A percentile compares a stretch with the other conserved stretches of the same genome.
Conservation (phyloP, 2,888 invertebrate species). For the Melipona beecheii region DNA sequence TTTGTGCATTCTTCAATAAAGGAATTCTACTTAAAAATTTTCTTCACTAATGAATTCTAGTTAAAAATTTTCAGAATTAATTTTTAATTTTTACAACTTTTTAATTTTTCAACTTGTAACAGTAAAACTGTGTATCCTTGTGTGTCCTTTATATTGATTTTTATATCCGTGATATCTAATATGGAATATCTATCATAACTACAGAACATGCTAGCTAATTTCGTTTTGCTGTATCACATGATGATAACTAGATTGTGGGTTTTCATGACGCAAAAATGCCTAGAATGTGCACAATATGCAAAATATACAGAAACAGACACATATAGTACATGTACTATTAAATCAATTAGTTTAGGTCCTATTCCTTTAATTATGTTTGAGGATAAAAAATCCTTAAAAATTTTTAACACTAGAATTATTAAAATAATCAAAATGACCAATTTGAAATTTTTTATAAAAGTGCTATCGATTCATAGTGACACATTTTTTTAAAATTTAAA, state of each 20-base stretch:
- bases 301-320: background rate
- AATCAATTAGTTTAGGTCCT: background rate
- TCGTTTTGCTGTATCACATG: background rate
- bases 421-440: background rate
- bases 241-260: no score
- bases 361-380: background rate
- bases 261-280: background rate
- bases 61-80: background rate
- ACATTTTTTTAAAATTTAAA: background rate
- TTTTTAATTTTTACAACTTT: background rate
- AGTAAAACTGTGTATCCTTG: background rate
- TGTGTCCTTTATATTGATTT: background rate
- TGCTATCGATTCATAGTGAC: background rate
- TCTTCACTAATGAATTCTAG: background rate
- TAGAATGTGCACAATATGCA: background rate
- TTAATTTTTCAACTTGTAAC: background rate
- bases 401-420: accelerated
- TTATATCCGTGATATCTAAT: background rate
- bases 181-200: background rate
- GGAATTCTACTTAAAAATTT: background rate
- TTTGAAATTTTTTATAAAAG: background rate
- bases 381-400: no score
- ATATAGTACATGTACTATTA: background rate
- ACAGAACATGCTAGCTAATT: background rate
- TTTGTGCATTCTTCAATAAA: no score